Evolutionary conservation across 2,888 invertebrate genomes (phyloP), one percentile per base, ranked within the genome.

Genomic region (Villa cingulata): DNA sequence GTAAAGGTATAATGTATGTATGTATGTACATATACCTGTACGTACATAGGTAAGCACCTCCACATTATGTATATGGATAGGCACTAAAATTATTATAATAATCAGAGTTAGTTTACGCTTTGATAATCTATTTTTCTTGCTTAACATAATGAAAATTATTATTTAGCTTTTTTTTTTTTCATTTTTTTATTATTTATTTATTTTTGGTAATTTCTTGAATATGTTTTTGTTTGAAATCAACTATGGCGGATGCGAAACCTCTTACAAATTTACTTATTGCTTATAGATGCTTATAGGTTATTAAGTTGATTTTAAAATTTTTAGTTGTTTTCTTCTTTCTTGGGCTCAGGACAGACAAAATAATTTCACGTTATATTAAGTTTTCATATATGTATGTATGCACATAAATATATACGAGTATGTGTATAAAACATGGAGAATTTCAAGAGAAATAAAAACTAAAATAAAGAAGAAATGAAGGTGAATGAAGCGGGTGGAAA

Each of bases 221-320:
- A 14, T 39, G 34, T 41, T 46, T 17, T 46, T 46, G 41, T 46
- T 46, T 16, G 40, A 41, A 36, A 41, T 37, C 16, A 36, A 23
- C n/a, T 32, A 32, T 32, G 29, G 29, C 29, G 3, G 29, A 32
- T 32, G 29, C 29, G 12, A 32, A 32, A 32, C 29, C n/a, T n/a
- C n/a, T n/a, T 12, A 32, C 12, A 3, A 32, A 3, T 32, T 32
- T 12, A 32, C 7, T 32, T 32, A 32, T 32, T 32, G 12, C 29
- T 32, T 23, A 23, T 23, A 23, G 23, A 23, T 23, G 7, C 9
- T 27, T 27, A 27, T 9, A 27, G 10, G 27, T 7, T 23, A 23
- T 23, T 23, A 6, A 23, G 7, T 23, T 4, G 23, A 23, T 23
- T 23, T 23, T 23, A 23, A 23, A 32, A 32, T 32, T 32, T 12